These are phyloP conservation scores for Dryoscopus gambensis DNA, from an alignment of 2,113 vertebrate species.

Conservation along the genomic window DNA sequence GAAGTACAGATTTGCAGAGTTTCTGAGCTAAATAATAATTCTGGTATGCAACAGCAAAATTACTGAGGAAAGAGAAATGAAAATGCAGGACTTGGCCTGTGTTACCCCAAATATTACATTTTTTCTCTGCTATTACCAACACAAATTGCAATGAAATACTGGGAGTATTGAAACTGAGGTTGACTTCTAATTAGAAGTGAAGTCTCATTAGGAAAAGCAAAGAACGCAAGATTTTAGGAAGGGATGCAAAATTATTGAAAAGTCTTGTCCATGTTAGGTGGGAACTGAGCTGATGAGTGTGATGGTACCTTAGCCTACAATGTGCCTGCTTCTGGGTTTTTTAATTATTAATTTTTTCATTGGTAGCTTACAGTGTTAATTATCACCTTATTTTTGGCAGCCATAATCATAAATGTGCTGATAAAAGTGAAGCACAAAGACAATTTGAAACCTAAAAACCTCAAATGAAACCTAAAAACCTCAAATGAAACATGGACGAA, in stretches of 20 bases:
- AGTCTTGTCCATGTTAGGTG: fast-evolving
- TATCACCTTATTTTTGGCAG: background rate
- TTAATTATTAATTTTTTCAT: too few relatives aligned
- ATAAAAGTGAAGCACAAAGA: background rate
- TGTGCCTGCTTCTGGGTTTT: fast-evolving
- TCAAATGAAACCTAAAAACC: background rate
- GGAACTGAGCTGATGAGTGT: background rate
- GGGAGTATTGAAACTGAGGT: background rate
- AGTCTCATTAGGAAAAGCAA: background rate
- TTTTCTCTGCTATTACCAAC: background rate
- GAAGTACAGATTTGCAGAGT: background rate
- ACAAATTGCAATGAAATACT: background rate
- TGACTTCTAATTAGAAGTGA: background rate
- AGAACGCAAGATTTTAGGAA: background rate
- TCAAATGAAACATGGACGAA: background rate
- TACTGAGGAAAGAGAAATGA: background rate
- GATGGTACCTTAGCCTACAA: background rate
- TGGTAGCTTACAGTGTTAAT: background rate
- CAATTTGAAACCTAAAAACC: background rate
- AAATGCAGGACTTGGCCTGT: background rate
- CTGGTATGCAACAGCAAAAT: background rate
- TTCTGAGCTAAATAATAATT: background rate
- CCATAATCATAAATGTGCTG: fast-evolving
- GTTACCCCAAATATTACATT: background rate
- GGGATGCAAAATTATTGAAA: background rate